phyloP scores from a whole-genome alignment of 2,797 vertebrate species.

The Paratrypauchen microcephalus region DNA sequence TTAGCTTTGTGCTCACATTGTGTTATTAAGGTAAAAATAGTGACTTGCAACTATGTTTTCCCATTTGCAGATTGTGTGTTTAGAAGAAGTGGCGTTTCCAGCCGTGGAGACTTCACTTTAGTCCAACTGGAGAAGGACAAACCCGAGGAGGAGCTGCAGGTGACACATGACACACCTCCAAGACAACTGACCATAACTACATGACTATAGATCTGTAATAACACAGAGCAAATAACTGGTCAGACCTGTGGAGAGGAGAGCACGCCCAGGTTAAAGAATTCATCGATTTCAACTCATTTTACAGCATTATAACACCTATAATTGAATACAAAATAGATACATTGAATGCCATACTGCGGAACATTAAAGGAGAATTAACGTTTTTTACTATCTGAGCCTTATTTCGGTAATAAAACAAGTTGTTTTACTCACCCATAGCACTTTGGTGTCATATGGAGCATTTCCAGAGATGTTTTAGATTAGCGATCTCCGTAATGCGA shows the following conservation, averaged over 20 bases:
- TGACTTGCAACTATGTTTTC: neutral
- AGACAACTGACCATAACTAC: too few relatives aligned
- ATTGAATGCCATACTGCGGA: neutral
- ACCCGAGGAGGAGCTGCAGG: constrained; percentile 41
- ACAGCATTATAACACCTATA: neutral
- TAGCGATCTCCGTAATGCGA: too few relatives aligned
- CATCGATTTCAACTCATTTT: neutral
- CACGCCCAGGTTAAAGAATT: neutral
- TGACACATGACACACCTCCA: constrained; percentile 23
- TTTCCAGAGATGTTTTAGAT: too few relatives aligned
- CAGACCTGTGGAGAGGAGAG: neutral
- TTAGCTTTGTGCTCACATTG: constrained; percentile 19
- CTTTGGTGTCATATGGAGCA: too few relatives aligned
- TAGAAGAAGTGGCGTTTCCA: neutral
- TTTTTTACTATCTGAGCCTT: too few relatives aligned
- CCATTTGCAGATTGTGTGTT: neutral
- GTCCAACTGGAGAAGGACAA: constrained; percentile 17
- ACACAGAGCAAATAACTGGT: neutral
- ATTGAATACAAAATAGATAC: neutral
- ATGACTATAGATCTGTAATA: neutral
- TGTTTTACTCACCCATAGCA: too few relatives aligned
- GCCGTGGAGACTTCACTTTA: neutral
- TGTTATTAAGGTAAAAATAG: neutral
- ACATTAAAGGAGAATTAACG: too few relatives aligned
- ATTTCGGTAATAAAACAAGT: too few relatives aligned